These are phyloP conservation scores for Dipus sagitta DNA, from an alignment of 2,797 vertebrate species.

Conservation along the genomic window DNA sequence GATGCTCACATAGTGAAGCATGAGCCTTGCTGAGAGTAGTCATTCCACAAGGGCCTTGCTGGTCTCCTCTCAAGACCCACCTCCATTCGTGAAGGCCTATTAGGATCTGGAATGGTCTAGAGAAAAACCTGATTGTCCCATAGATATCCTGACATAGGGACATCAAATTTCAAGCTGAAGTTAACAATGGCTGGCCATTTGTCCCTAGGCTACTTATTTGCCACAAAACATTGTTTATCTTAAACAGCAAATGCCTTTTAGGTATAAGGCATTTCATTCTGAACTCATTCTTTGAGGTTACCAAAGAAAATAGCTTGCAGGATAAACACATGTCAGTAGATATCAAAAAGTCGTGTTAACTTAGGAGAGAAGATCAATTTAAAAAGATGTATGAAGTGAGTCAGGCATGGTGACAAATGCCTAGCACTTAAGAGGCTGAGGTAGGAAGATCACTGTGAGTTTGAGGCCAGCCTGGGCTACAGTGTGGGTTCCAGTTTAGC, in stretches of 20 bases:
- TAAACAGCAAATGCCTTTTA: slow-evolving; percentile 40
- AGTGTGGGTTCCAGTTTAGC: too few relatives aligned
- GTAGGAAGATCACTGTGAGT: too few relatives aligned
- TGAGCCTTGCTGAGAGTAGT: background rate
- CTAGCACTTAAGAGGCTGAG: too few relatives aligned
- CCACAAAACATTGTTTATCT: background rate
- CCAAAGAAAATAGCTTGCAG: slow-evolving; percentile 30
- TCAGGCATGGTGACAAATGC: too few relatives aligned
- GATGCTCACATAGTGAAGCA: background rate
- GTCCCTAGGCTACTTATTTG: background rate
- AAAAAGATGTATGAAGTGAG: too few relatives aligned
- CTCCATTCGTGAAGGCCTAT: background rate
- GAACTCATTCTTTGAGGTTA: slow-evolving; percentile 1
- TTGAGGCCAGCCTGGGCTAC: too few relatives aligned
- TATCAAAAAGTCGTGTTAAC: background rate
- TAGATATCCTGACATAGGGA: background rate
- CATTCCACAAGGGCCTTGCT: background rate
- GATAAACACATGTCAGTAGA: background rate
- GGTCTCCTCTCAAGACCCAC: background rate
- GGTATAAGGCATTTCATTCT: background rate
- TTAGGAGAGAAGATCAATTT: slow-evolving; percentile 13
- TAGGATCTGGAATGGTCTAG: background rate
- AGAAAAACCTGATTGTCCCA: background rate
- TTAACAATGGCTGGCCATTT: background rate
- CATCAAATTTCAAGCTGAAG: background rate